Evolutionary conservation across 2,113 vertebrate species (phyloP).

Genomic region (Sula dactylatra): DNA sequence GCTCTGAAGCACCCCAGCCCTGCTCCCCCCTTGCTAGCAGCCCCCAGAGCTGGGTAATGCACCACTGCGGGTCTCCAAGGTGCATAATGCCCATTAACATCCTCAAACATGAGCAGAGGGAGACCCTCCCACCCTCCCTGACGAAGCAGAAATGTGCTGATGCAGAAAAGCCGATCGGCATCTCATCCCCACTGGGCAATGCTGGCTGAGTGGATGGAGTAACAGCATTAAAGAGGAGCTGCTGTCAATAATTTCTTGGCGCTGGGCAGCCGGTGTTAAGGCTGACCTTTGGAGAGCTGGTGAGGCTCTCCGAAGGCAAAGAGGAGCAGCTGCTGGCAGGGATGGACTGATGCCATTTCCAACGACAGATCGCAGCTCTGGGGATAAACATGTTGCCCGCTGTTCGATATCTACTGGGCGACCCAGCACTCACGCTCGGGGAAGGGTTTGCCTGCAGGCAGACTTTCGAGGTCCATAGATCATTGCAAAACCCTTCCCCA

Average conservation of each 20-base stretch:
- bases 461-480: background rate
- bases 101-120: background rate
- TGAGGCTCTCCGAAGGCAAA: background rate
- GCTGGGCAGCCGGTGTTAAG: background rate
- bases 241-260: background rate
- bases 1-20: background rate
- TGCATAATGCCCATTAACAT: background rate
- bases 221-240: background rate
- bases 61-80: accelerated
- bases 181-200: accelerated
- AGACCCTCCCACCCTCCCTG: background rate
- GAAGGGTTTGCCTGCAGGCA: no score
- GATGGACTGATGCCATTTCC: background rate
- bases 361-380: background rate
- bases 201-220: background rate
- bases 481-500: accelerated
- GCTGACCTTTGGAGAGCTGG: conserved; percentile 42
- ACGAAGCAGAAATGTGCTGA: background rate
- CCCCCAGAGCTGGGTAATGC: background rate
- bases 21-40: background rate
- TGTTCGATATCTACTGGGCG: accelerated
- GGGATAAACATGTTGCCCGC: background rate
- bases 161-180: background rate
- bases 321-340: background rate
- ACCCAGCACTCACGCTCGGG: accelerated